Evolutionary conservation across 2,797 vertebrate species (phyloP).

Genomic region (Chaenodraco wilsoni): DNA sequence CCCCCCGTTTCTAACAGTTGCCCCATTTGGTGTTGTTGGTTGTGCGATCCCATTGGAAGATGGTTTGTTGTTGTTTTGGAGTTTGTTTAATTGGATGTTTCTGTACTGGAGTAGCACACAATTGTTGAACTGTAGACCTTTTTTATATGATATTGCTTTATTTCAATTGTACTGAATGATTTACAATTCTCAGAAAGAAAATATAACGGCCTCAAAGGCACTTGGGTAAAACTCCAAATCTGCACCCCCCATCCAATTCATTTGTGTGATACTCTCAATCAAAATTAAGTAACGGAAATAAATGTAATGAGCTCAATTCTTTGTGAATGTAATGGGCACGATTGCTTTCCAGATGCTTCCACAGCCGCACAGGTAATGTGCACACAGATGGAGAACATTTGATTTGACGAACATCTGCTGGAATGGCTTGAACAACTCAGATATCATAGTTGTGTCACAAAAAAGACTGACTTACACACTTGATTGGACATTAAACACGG

Average conservation of each 20-base stretch:
- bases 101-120: not conserved
- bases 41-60: too few relatives aligned
- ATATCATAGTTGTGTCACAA: not conserved
- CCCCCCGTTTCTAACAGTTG: too few relatives aligned
- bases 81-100: not conserved
- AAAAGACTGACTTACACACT: not conserved
- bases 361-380: not conserved
- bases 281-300: not conserved
- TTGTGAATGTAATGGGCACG: not conserved
- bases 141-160: too few relatives aligned
- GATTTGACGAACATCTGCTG: not conserved
- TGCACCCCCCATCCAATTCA: not conserved
- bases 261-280: not conserved
- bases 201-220: not conserved
- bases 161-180: not conserved
- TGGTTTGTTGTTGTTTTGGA: too few relatives aligned
- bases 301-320: not conserved
- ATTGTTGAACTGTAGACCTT: not conserved
- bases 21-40: too few relatives aligned
- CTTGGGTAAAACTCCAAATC: not conserved
- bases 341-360: constrained; percentile 4
- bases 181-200: constrained; percentile 1
- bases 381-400: constrained; percentile 9
- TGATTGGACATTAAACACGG: not conserved
- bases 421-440: constrained; percentile 1